A percentile compares a stretch with the other conserved stretches of the same genome.
Evolutionary conservation across 2,888 invertebrate species (phyloP).

Genomic region (Eurytoma californica): DNA sequence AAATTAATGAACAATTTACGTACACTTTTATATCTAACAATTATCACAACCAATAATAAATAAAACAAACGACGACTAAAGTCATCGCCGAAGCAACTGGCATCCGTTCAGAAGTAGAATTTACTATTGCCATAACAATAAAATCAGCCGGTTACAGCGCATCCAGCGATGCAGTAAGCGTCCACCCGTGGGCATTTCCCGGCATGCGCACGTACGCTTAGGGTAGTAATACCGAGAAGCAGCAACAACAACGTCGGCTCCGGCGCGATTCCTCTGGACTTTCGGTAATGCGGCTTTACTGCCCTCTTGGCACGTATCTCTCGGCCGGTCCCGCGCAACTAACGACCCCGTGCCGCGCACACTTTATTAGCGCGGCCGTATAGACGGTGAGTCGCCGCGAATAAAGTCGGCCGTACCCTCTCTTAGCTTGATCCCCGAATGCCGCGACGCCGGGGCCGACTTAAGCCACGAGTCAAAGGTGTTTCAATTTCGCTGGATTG

Average conservation of each 20-base stretch:
- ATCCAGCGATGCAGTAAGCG: no score
- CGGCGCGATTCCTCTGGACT: slow-evolving; percentile 6
- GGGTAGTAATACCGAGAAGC: neutral
- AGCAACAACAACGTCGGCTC: neutral
- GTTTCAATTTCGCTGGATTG: neutral
- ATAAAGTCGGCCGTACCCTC: neutral
- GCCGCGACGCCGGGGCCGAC: neutral
- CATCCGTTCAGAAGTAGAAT: no score
- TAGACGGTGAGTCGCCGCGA: neutral
- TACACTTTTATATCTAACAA: no score
- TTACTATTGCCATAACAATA: no score
- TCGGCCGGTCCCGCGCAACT: neutral
- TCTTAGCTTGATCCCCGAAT: neutral
- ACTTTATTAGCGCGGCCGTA: slow-evolving; percentile 5
- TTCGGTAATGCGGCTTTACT: slow-evolving; percentile 47
- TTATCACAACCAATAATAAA: no score
- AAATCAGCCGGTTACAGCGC: no score
- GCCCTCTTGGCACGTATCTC: slow-evolving; percentile 40
- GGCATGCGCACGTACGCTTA: no score
- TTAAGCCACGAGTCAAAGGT: neutral
- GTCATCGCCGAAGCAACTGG: no score
- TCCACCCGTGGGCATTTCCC: no score
- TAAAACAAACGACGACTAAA: no score
- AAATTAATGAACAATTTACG: no score
- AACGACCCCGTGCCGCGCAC: slow-evolving; percentile 6